Evolutionary conservation across 2,888 invertebrate species (phyloP), one percentile per base, ranked within the genome.

Genomic region (Hydriomena furcata): DNA sequence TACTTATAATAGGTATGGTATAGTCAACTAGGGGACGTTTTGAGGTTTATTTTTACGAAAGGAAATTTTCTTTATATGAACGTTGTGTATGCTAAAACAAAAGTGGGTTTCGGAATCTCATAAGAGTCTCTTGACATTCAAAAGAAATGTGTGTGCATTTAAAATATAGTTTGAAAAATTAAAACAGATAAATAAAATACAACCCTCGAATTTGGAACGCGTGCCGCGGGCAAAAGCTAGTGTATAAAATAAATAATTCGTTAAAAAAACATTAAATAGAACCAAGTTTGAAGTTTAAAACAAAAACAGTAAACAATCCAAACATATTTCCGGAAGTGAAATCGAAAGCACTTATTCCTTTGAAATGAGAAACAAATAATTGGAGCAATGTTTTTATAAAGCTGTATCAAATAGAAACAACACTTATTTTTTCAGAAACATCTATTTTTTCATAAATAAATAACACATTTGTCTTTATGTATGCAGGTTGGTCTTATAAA

Each of bases 61-160:
- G 12, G 47, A 52, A 52, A 47, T 47, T 44, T 52, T 48, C 47
- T 52, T 52, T 52, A 52, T 52, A 47, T 30, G 13, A 52, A 48
- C 47, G 47, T 47, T 52, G 47, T 43, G 47, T 52, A 52, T 52
- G 52, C 52, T 47, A 52, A 52, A 52, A 52, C 12, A 38, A 38
- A 47, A 52, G 52, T 44, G 52, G 36, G 27, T 47, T 40, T 28
- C 24, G 34, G 30, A 11, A 52, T 52, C 44, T 34, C 25, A 36
- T 35, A 45, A 31, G 24, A 41, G 13, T 25, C 31, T 20, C 10
- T 27, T 27, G 11, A 10, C 11, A 37, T 42, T 42, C 42, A 37
- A 41, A 42, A 41, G 11, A 12, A 13, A 20, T 24, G 23, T 40
- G 8, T 41, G 17, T 27, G 8, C 5, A 35, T 41, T 24, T 13